A percentile compares a stretch with the other conserved stretches of the same genome.
Evolutionary conservation across 2,113 vertebrate genomes (phyloP).

Genomic region (Nothobranchius kuhntae): DNA sequence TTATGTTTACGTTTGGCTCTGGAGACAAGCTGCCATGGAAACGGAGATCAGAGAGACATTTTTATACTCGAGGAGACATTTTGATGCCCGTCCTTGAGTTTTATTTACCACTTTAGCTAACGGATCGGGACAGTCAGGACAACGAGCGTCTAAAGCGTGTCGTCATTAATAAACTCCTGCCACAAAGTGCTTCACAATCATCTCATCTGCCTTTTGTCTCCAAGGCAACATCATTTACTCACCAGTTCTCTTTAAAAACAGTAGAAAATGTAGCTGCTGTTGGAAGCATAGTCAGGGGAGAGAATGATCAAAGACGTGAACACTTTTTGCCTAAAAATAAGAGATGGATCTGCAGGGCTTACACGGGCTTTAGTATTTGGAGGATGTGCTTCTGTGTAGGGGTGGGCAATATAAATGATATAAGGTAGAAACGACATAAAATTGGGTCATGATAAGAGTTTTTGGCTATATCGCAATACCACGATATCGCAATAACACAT

Average conservation of each 20-base stretch:
- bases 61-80: background rate
- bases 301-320: background rate
- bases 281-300: background rate
- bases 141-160: no score
- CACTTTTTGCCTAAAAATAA: background rate
- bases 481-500: no score
- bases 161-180: no score
- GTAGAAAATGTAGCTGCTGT: background rate
- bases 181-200: no score
- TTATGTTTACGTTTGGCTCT: background rate
- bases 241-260: background rate
- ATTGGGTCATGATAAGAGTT: no score
- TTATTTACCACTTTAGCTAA: background rate
- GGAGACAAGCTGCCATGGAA: slow-evolving; percentile 8
- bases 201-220: no score
- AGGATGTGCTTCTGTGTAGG: slow-evolving; percentile 29
- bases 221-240: background rate
- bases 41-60: background rate
- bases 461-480: no score
- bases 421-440: no score
- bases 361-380: slow-evolving; percentile 28
- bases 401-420: no score
- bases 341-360: slow-evolving; percentile 19
- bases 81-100: background rate
- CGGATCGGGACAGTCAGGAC: background rate